phyloP scores from a whole-genome alignment of 2,888 invertebrate genomes.

The Drosophila rellima region DNA sequence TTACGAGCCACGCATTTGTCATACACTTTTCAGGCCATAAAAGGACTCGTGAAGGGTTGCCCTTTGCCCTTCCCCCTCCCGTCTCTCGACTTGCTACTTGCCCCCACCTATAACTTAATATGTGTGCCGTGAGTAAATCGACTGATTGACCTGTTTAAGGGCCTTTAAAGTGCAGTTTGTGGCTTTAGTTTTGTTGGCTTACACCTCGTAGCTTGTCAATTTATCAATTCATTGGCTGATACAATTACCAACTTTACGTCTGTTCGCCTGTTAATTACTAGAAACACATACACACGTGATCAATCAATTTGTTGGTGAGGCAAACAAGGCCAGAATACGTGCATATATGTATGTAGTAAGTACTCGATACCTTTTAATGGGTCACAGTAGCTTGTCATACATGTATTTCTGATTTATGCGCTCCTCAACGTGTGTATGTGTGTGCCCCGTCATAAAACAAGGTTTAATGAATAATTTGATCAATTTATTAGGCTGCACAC shows the following conservation, averaged over 20 bases:
- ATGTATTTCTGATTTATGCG: slow-evolving; percentile 54
- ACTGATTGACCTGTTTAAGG: slow-evolving; percentile 12
- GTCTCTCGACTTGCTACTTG: neutral
- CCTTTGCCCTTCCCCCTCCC: neutral
- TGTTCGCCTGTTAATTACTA: slow-evolving; percentile 62
- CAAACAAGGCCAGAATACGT: slow-evolving; percentile 15
- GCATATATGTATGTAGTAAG: neutral
- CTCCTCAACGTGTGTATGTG: neutral
- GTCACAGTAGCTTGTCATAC: slow-evolving; percentile 36
- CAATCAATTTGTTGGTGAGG: slow-evolving; percentile 54
- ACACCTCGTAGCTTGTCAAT: slow-evolving; percentile 31
- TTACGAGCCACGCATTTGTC: slow-evolving; percentile 76
- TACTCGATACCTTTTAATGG: slow-evolving; percentile 30
- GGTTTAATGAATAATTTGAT: slow-evolving; percentile 62
- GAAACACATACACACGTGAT: slow-evolving; percentile 31
- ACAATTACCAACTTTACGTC: slow-evolving; percentile 50
- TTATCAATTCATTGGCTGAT: slow-evolving; percentile 60
- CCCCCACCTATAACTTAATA: slow-evolving; percentile 4
- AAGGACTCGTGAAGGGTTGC: slow-evolving; percentile 54
- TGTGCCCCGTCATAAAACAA: slow-evolving; percentile 21
- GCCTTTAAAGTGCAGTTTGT: slow-evolving; percentile 37
- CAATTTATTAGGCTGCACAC: slow-evolving; percentile 43
- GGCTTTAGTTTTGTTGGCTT: slow-evolving; percentile 5
- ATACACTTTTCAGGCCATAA: slow-evolving; percentile 74
- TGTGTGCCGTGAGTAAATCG: neutral